Evolutionary conservation across 2,113 vertebrate species (phyloP).

Genomic region (Cyprinodon tularosa): DNA sequence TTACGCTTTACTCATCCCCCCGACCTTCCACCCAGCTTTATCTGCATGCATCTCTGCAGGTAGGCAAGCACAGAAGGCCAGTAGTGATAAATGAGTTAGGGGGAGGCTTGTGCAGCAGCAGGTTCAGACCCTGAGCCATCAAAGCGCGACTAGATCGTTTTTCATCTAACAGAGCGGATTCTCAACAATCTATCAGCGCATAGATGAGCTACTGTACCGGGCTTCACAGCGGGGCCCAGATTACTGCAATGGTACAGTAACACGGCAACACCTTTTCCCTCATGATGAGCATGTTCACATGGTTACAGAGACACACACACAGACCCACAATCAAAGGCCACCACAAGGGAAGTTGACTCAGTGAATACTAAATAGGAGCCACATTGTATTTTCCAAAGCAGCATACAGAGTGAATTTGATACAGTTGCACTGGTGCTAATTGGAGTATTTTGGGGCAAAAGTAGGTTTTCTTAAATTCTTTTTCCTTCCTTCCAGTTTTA

Average conservation of each 20-base stretch:
- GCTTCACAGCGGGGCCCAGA: slow-evolving; percentile 48
- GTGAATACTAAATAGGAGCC: slow-evolving; percentile 77
- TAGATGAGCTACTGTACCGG: slow-evolving; percentile 23
- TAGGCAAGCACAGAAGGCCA: slow-evolving; percentile 29
- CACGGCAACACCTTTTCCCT: slow-evolving; percentile 13
- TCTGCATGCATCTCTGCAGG: background rate
- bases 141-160: slow-evolving; percentile 17
- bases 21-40: background rate
- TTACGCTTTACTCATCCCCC: slow-evolving; percentile 29
- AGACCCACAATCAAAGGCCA: slow-evolving; percentile 54
- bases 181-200: no score
- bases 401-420: slow-evolving; percentile 54
- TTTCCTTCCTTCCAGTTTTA: background rate
- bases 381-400: slow-evolving; percentile 60
- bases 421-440: slow-evolving; percentile 41
- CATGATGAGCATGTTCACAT: slow-evolving; percentile 55
- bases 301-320: slow-evolving; percentile 42
- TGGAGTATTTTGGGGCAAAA: slow-evolving; percentile 7
- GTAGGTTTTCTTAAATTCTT: background rate
- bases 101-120: slow-evolving; percentile 18
- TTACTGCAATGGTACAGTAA: slow-evolving; percentile 40
- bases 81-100: slow-evolving; percentile 53
- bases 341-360: slow-evolving; percentile 65
- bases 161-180: slow-evolving; percentile 22
- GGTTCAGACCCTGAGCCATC: slow-evolving; percentile 24